Conservation (phyloP, 2,113 vertebrate species). For the Bagarius yarrelli region DNA sequence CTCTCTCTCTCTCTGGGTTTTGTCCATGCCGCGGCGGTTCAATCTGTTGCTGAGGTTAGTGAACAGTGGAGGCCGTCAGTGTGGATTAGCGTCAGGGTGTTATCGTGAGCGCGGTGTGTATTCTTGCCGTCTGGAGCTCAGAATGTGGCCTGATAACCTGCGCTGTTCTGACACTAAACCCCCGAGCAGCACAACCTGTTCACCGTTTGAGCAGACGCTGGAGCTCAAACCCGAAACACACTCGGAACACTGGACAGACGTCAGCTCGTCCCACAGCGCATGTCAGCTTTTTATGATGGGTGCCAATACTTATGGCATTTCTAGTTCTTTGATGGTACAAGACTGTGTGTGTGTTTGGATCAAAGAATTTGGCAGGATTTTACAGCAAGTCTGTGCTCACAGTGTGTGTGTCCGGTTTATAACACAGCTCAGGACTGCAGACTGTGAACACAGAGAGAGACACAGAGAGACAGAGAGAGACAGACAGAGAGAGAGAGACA, state of each 20-base stretch:
- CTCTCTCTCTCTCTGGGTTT: neutral
- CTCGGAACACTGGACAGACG: neutral
- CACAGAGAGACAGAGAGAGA: too few relatives aligned
- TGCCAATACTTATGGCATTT: neutral
- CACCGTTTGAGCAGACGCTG: neutral
- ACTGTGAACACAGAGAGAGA: too few relatives aligned
- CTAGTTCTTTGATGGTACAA: neutral
- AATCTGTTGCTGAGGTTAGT: slow-evolving; percentile 50
- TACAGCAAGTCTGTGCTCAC: slow-evolving; percentile 34
- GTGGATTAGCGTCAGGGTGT: slow-evolving; percentile 45
- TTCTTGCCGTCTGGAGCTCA: slow-evolving; percentile 38
- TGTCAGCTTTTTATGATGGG: neutral
- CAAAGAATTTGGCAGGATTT: neutral
- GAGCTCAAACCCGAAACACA: neutral
- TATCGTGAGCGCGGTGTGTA: slow-evolving; percentile 13
- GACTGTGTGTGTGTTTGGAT: neutral
- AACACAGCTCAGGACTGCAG: slow-evolving; percentile 23
- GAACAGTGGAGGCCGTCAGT: slow-evolving; percentile 51
- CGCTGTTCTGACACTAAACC: slow-evolving; percentile 12
- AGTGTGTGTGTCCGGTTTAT: slow-evolving; percentile 39
- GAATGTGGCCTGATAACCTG: slow-evolving; percentile 14
- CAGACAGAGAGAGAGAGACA: too few relatives aligned
- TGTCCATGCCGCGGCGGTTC: neutral
- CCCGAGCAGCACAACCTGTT: slow-evolving; percentile 36
- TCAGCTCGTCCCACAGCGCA: neutral